Evolutionary conservation across 2,113 vertebrate species (phyloP), one percentile per base, ranked within the genome.

Genomic region (Strix uralensis): DNA sequence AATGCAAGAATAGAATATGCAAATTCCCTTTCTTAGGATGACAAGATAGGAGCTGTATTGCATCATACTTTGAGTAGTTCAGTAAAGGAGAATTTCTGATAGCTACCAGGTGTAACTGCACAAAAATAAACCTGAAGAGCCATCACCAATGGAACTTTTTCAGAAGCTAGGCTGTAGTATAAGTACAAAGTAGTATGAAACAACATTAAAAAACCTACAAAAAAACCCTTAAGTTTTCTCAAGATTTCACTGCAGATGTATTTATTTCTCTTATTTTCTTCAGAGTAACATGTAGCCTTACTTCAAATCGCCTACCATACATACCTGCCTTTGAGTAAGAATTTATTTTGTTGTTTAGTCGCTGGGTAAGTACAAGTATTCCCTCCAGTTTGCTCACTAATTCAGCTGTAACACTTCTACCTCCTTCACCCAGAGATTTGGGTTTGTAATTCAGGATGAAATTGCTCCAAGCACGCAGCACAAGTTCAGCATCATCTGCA

Each of bases 321-420:
- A 62, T 91, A 98, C 93, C 98, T 92, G 99, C 97, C 98, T 97
- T 99, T 87, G 98, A 99, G 97, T 92, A 99, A 29, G 98, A 99
- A 92, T 98, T 99, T 65, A 99, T 99, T 89, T 99, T 99, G 97
- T 98, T 99, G 98, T 99, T 99, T 65, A 99, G 98, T 91, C 99
- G 98, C 96, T 99, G 99, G 95, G 98, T 97, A 38, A 99, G 98
- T 15, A 98, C 67, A 82, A 99, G 98, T 63, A 99, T 98, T 93
- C 98, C 98, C 94, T 99, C 99, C 87, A 99, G 96, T 93, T 99
- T 99, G 97, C 98, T 99, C 72, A 99, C 97, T 29, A 99, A 98
- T 79, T 99, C 99, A 5, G 98, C 95, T 20, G 98, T 99, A 69
- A 99, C 92, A 10, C 92, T 97, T 52, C 97, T 98, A 10, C 98